phyloP scores from a whole-genome alignment of 2,797 vertebrate genomes.

The Sebastes trivittatus region DNA sequence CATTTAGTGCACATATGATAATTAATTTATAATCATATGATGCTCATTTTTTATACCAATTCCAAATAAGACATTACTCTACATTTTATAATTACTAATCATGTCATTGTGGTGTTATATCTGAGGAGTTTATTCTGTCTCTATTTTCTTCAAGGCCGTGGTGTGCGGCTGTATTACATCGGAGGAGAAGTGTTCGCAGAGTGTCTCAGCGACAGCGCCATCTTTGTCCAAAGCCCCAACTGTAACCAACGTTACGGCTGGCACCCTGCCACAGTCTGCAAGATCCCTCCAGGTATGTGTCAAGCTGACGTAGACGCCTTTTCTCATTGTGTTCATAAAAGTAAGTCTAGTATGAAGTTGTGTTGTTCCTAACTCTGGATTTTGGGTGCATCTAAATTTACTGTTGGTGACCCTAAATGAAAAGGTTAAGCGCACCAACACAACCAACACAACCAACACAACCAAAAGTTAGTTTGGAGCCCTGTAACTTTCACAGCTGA shows the following conservation, averaged over 20 bases:
- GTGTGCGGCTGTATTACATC: slow-evolving; percentile 97
- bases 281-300: slow-evolving; percentile 94
- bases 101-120: not conserved
- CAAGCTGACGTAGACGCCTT: not conserved
- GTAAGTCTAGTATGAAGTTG: not conserved
- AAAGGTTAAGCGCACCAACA: too few relatives aligned
- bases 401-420: too few relatives aligned
- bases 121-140: slow-evolving; percentile 11
- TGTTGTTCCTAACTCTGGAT: not conserved
- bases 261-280: slow-evolving; percentile 99
- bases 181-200: slow-evolving; percentile 98
- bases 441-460: too few relatives aligned
- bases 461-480: too few relatives aligned
- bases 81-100: not conserved
- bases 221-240: slow-evolving; percentile 98
- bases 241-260: slow-evolving; percentile 99
- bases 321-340: not conserved
- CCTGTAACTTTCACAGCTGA: not conserved
- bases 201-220: slow-evolving; percentile 98
- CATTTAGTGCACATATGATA: not conserved
- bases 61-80: not conserved
- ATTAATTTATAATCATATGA: not conserved
- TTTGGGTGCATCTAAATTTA: too few relatives aligned
- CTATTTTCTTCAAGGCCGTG: slow-evolving; percentile 85
- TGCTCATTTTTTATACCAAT: not conserved